Percentiles rank a stretch among this genome's conserved stretches.
phyloP scores from a whole-genome alignment of 2,113 vertebrate species.

The Sarotherodon lohbergeri region DNA sequence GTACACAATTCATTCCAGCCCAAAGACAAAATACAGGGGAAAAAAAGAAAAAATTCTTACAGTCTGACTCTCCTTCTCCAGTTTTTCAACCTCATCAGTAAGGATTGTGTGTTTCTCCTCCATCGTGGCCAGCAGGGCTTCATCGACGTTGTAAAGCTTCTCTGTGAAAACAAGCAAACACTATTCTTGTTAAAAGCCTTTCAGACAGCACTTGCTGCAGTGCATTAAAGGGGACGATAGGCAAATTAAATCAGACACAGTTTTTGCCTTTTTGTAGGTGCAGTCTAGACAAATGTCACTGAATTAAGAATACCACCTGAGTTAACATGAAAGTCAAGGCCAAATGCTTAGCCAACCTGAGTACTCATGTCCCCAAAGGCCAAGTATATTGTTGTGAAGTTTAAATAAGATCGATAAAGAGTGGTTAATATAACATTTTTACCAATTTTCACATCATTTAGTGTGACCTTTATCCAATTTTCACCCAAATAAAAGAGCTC shows the following conservation, averaged over 20 bases:
- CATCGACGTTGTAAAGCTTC: conserved; percentile 86
- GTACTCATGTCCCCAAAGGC: not conserved
- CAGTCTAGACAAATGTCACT: not conserved
- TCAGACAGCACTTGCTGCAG: no score
- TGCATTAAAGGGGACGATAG: not conserved
- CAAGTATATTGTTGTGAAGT: not conserved
- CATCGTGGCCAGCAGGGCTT: conserved; percentile 74
- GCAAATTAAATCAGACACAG: not conserved
- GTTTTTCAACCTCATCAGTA: conserved; percentile 77
- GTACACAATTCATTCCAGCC: not conserved
- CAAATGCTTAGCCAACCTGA: not conserved
- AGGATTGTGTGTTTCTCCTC: conserved; percentile 78
- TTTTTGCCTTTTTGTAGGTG: not conserved
- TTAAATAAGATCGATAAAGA: not conserved
- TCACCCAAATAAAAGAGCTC: not conserved
- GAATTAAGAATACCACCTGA: not conserved
- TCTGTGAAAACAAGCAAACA: conserved; percentile 63
- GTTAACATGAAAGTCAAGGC: not conserved
- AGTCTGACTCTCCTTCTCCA: conserved; percentile 88
- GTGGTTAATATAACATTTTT: not conserved
- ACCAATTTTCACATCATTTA: not conserved
- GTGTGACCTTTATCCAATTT: not conserved
- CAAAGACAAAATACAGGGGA: not conserved
- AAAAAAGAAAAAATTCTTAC: conserved; percentile 48
- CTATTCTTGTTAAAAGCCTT: not conserved